Conservation (phyloP, 2,888 invertebrate species). For the Ophioninae sp. region DNA sequence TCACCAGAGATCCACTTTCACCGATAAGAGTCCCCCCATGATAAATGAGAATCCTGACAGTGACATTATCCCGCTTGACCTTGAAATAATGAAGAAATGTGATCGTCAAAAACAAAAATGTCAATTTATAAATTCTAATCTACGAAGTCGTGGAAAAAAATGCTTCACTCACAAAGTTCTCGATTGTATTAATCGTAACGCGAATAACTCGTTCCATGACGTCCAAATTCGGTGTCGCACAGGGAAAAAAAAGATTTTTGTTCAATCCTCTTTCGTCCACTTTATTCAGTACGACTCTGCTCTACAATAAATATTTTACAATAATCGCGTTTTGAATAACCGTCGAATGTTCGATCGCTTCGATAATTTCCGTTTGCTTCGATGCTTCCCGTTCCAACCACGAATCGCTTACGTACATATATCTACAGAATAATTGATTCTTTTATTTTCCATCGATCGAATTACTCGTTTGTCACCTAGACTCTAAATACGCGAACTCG, state of each 20-base stretch:
- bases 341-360: conserved; percentile 34
- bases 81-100: conserved; percentile 17
- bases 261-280: conserved; percentile 25
- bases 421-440: conserved; percentile 57
- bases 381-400: conserved; percentile 44
- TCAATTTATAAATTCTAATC: not conserved
- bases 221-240: conserved; percentile 23
- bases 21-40: conserved; percentile 69
- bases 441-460: conserved; percentile 32
- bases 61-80: conserved; percentile 60
- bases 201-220: conserved; percentile 58
- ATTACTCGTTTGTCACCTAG: conserved; percentile 58
- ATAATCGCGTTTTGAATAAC: conserved; percentile 34
- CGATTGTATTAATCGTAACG: conserved; percentile 67
- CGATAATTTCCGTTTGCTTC: conserved; percentile 34
- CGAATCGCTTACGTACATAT: conserved; percentile 41
- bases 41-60: conserved; percentile 65
- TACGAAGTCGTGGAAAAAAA: not conserved
- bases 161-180: conserved; percentile 71
- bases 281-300: conserved; percentile 49
- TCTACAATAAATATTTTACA: conserved; percentile 59
- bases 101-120: conserved; percentile 1
- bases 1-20: conserved; percentile 64
- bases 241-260: conserved; percentile 4
- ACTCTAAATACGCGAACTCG: conserved; percentile 45